Conservation (phyloP, 2,888 invertebrate species). For the Eumacrocentrus americanus region DNA sequence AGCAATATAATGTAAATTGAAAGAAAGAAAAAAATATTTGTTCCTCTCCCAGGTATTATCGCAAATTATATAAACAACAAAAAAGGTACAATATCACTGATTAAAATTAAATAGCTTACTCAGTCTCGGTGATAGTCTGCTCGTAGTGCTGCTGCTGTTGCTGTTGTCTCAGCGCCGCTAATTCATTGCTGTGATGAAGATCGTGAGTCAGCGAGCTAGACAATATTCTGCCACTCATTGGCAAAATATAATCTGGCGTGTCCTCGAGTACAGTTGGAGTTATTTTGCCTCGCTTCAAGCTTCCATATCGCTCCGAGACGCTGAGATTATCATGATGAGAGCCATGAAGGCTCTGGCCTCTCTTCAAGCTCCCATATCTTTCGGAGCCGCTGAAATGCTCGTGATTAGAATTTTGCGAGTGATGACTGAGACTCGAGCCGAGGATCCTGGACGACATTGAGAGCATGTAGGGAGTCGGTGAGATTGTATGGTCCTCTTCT, state of each 20-base stretch:
- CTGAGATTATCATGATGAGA: slow-evolving; percentile 56
- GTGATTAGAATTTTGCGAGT: slow-evolving; percentile 57
- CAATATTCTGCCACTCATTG: slow-evolving; percentile 57
- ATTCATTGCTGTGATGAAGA: slow-evolving; percentile 57
- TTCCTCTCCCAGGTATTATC: neutral
- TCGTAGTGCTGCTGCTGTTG: slow-evolving; percentile 53
- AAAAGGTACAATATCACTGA: neutral
- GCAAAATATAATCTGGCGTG: slow-evolving; percentile 56
- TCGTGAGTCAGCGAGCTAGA: slow-evolving; percentile 57
- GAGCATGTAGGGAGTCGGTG: slow-evolving; percentile 58
- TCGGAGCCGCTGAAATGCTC: slow-evolving; percentile 55
- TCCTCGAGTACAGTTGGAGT: slow-evolving; percentile 54
- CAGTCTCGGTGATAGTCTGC: slow-evolving; percentile 58
- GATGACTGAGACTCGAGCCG: slow-evolving; percentile 58
- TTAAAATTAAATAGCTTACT: slow-evolving; percentile 52
- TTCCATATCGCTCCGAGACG: slow-evolving; percentile 56
- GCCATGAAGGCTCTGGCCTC: slow-evolving; percentile 54
- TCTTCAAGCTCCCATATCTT: slow-evolving; percentile 56
- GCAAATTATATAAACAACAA: slow-evolving; percentile 1
- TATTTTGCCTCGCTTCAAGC: slow-evolving; percentile 56
- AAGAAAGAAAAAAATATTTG: neutral
- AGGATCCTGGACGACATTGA: slow-evolving; percentile 58
- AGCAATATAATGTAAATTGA: too few relatives aligned
- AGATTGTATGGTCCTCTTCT: slow-evolving; percentile 60
- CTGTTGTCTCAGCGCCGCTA: slow-evolving; percentile 54